These are phyloP conservation scores for Alethe diademata DNA, from an alignment of 2,113 vertebrate species.

Conservation along the genomic window DNA sequence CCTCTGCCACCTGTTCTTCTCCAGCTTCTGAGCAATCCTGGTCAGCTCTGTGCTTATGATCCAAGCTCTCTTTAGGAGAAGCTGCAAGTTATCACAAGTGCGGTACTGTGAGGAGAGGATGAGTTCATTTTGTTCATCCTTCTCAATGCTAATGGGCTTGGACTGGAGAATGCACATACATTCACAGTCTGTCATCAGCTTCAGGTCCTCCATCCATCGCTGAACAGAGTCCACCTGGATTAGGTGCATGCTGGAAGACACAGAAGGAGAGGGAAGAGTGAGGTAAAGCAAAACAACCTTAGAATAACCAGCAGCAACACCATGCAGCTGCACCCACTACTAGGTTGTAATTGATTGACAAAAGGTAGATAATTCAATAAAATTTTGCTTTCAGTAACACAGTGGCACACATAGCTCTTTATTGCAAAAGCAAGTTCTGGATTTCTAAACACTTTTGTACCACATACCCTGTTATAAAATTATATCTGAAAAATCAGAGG, in stretches of 20 bases:
- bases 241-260: slow-evolving; percentile 77
- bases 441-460: neutral
- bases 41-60: slow-evolving; percentile 93
- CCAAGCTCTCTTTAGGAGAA: slow-evolving; percentile 88
- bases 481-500: neutral
- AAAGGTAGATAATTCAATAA: neutral
- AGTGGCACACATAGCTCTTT: neutral
- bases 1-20: slow-evolving; percentile 90
- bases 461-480: neutral
- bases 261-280: neutral
- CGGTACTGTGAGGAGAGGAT: slow-evolving; percentile 78
- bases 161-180: slow-evolving; percentile 98
- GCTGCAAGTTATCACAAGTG: slow-evolving; percentile 84
- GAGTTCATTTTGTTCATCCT: slow-evolving; percentile 85
- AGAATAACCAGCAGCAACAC: neutral
- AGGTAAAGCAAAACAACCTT: neutral
- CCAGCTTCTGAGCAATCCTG: slow-evolving; percentile 91
- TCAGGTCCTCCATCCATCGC: slow-evolving; percentile 97
- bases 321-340: neutral
- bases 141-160: slow-evolving; percentile 91
- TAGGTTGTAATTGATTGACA: neutral
- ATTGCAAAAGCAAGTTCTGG: neutral
- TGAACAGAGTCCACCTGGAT: slow-evolving; percentile 96
- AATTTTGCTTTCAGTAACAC: neutral
- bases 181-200: slow-evolving; percentile 96